These are phyloP conservation scores for Euschistus heros DNA, from an alignment of 1,140 invertebrate genomes.

Conservation along the genomic window DNA sequence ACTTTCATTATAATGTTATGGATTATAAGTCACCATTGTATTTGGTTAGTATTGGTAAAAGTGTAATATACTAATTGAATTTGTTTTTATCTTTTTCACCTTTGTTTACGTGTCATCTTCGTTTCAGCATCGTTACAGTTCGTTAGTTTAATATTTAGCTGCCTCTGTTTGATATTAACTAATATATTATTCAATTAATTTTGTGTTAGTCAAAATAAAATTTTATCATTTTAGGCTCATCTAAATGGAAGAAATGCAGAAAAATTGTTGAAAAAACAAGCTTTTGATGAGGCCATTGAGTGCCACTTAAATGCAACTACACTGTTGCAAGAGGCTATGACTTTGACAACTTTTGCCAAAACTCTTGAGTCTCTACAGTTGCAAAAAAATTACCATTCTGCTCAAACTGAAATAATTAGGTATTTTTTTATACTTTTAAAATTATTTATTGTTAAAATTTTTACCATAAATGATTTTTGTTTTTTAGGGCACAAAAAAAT, in stretches of 20 bases:
- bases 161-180: too few species aligned
- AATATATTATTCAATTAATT: too few species aligned
- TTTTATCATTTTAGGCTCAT: slow-evolving; percentile 43
- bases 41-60: slow-evolving; percentile 18
- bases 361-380: slow-evolving; percentile 47
- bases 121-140: too few species aligned
- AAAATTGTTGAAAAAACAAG: slow-evolving; percentile 42
- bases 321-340: slow-evolving; percentile 44
- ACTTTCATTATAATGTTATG: slow-evolving; percentile 22
- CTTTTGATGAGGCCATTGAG: slow-evolving; percentile 49
- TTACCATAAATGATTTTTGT: slow-evolving; percentile 15
- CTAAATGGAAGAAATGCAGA: slow-evolving; percentile 51
- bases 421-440: neutral
- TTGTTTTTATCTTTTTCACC: too few species aligned
- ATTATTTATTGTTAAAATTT: slow-evolving; percentile 11
- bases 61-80: neutral
- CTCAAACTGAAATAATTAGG: slow-evolving; percentile 40
- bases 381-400: slow-evolving; percentile 49
- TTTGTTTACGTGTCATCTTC: too few species aligned
- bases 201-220: too few species aligned
- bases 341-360: slow-evolving; percentile 39
- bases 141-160: too few species aligned
- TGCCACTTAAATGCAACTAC: slow-evolving; percentile 49
- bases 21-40: slow-evolving; percentile 24
- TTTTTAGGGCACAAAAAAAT: slow-evolving; percentile 26